Evolutionary conservation across 2,888 invertebrate genomes (phyloP).

Genomic region (Apodemia duryi): DNA sequence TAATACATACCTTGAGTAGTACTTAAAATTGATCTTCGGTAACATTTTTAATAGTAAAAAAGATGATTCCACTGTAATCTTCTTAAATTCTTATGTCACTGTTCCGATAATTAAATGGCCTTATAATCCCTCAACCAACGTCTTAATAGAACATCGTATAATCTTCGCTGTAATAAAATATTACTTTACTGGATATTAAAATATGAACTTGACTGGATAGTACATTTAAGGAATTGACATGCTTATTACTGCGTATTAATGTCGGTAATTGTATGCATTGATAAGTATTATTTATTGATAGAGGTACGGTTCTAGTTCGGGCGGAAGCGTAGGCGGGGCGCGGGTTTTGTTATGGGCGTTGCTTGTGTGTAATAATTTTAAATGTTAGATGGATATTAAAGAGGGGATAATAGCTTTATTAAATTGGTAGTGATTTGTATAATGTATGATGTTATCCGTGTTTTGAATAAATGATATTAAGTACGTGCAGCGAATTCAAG

Average conservation of each 20-base stretch:
- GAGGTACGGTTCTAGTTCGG: constrained; percentile 10
- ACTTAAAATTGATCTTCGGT: no score
- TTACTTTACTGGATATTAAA: not conserved
- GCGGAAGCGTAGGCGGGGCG: constrained; percentile 19
- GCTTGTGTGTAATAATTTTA: not conserved
- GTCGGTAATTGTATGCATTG: constrained; percentile 15
- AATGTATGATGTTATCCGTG: not conserved
- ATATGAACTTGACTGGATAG: not conserved
- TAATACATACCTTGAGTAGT: no score
- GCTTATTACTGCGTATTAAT: constrained; percentile 19
- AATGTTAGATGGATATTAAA: not conserved
- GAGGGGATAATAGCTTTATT: constrained; percentile 1
- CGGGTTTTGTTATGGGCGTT: constrained; percentile 7
- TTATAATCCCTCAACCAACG: constrained; percentile 9
- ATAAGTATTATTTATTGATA: constrained; percentile 18
- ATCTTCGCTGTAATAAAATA: constrained; percentile 4
- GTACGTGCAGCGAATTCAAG: no score
- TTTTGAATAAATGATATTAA: not conserved
- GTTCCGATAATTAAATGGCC: constrained; percentile 1
- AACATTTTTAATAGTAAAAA: not conserved
- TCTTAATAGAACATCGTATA: constrained; percentile 1
- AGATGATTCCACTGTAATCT: constrained; percentile 1
- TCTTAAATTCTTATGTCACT: constrained; percentile 6
- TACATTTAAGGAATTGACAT: constrained; percentile 11
- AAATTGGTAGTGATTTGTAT: not conserved